Evolutionary conservation across 2,797 vertebrate genomes (phyloP).

Genomic region (Hafferia zeledoni): DNA sequence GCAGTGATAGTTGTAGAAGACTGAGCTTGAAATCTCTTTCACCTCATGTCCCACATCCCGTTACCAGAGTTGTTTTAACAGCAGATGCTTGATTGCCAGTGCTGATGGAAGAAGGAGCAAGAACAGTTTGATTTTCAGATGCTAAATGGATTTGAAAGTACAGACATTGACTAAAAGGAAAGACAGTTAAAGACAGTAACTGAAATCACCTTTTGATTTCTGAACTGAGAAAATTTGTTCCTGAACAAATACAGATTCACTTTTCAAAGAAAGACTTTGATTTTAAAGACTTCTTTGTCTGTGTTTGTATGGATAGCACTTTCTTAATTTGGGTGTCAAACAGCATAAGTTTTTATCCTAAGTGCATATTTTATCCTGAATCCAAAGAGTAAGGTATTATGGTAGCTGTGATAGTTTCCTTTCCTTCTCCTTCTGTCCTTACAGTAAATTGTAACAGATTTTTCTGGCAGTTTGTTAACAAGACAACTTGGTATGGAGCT

Average conservation of each 20-base stretch:
- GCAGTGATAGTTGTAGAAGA: background rate
- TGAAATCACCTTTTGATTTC: slow-evolving; percentile 3
- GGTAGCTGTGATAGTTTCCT: background rate
- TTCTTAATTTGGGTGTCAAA: background rate
- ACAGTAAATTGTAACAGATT: background rate
- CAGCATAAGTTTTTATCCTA: background rate
- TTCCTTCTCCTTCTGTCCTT: background rate
- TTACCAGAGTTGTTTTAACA: background rate
- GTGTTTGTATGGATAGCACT: background rate
- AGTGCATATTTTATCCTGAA: background rate
- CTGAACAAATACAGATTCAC: rapidly evolving
- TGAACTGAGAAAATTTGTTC: background rate
- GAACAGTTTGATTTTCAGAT: background rate
- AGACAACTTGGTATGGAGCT: background rate
- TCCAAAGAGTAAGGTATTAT: background rate
- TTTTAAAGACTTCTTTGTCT: background rate
- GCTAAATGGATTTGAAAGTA: background rate
- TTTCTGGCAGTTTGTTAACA: background rate
- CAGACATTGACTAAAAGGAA: background rate
- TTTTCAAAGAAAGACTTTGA: background rate
- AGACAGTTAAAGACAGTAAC: background rate
- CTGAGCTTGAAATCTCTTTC: background rate
- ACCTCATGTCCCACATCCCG: background rate
- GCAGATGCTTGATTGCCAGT: background rate
- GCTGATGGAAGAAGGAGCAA: background rate